Conservation (phyloP, 2,113 vertebrate species). For the Pteronura brasiliensis region DNA sequence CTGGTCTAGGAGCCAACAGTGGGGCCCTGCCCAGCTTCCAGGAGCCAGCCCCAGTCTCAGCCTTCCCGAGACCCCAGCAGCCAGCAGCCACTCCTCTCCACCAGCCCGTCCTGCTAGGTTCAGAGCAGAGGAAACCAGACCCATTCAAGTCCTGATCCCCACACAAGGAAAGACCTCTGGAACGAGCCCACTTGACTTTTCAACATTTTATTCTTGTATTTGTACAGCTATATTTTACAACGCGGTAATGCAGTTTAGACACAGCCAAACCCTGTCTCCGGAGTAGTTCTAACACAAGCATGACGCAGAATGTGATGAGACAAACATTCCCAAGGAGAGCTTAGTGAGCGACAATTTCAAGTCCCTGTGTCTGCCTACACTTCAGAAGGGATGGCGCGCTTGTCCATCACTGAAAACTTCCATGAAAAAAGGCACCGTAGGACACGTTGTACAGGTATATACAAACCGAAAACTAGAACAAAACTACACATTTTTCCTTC, state of each 20-base stretch:
- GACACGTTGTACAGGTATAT: conserved; percentile 88
- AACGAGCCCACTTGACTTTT: conserved; percentile 74
- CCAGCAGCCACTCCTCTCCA: background rate
- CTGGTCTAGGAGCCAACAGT: accelerated
- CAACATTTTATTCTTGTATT: conserved; percentile 98
- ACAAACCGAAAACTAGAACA: conserved; percentile 87
- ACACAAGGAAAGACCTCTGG: background rate
- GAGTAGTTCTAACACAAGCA: conserved; percentile 88
- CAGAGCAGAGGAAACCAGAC: background rate
- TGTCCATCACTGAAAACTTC: conserved; percentile 84
- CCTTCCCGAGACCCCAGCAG: background rate
- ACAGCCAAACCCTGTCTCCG: conserved; percentile 93
- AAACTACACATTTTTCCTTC: conserved; percentile 89
- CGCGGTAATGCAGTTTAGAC: conserved; percentile 93
- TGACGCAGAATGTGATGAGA: conserved; percentile 84
- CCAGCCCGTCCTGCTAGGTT: background rate
- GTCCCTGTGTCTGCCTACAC: conserved; percentile 84
- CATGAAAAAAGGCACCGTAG: conserved; percentile 90
- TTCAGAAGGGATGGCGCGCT: conserved; percentile 81
- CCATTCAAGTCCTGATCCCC: background rate
- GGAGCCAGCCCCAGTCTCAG: background rate
- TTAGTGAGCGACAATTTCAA: conserved; percentile 81
- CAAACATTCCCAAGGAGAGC: conserved; percentile 80
- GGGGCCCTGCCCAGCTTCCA: accelerated
- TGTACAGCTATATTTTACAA: conserved; percentile 99